Evolutionary conservation across 2,113 vertebrate genomes (phyloP).

Genomic region (Vidua macroura): DNA sequence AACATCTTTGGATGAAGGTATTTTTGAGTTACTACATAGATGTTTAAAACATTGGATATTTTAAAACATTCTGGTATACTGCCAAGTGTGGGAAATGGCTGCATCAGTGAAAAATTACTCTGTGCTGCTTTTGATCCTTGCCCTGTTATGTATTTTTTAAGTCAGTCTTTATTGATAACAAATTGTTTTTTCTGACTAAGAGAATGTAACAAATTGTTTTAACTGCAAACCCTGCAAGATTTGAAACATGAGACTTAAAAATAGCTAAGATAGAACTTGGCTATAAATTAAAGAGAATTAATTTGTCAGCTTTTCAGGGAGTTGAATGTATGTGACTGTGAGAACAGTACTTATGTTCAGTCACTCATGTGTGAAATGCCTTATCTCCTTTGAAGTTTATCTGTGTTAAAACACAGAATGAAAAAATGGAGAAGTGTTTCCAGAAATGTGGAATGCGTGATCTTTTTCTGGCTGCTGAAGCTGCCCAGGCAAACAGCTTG

Average conservation of each 20-base stretch:
- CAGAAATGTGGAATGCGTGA: not conserved
- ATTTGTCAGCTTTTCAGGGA: not conserved
- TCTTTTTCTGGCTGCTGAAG: not conserved
- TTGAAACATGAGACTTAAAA: not conserved
- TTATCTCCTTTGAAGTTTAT: not conserved
- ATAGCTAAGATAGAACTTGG: not conserved
- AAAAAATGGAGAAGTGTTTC: not conserved
- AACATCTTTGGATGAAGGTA: not conserved
- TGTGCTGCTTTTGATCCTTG: conserved; percentile 12
- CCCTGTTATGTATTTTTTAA: not conserved
- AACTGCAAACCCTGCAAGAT: not conserved
- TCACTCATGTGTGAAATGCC: not conserved
- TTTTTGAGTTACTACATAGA: not conserved
- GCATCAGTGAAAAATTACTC: not conserved
- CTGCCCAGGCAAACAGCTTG: not conserved
- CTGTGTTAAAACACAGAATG: not conserved
- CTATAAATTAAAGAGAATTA: not conserved
- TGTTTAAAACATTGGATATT: not conserved
- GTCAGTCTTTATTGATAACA: not conserved
- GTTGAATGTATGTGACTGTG: not conserved
- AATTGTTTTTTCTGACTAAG: not conserved
- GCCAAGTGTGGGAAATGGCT: not conserved
- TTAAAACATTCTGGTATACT: not conserved
- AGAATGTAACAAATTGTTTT: not conserved
- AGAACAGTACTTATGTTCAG: not conserved